Percentiles rank a stretch among this genome's conserved stretches.
Evolutionary conservation across 2,113 vertebrate species (phyloP).

Genomic region (Tragelaphus scriptus): DNA sequence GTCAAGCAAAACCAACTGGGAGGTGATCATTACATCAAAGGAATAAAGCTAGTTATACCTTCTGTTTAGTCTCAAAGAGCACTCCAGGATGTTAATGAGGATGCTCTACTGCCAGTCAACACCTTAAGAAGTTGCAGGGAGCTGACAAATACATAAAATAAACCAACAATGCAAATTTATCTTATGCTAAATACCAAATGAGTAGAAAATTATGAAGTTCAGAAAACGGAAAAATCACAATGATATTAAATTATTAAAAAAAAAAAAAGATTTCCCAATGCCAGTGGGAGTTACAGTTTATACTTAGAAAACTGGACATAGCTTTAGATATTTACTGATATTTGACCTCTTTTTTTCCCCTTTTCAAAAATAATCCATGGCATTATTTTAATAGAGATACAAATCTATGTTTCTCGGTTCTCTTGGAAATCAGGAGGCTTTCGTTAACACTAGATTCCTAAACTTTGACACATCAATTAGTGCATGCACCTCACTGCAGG

Average conservation of each 20-base stretch:
- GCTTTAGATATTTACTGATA: background rate
- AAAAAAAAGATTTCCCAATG: background rate
- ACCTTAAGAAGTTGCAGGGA: background rate
- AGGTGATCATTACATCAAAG: background rate
- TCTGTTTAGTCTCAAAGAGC: background rate
- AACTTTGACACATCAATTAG: background rate
- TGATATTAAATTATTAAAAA: background rate
- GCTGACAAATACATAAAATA: background rate
- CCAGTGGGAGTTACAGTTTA: background rate
- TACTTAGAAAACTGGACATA: background rate
- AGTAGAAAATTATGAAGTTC: background rate
- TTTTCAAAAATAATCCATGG: background rate
- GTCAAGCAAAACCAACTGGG: background rate
- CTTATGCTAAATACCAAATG: background rate
- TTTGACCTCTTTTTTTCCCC: background rate
- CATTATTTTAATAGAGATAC: background rate
- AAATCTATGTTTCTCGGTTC: background rate
- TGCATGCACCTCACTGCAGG: background rate
- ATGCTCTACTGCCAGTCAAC: background rate
- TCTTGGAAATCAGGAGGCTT: slow-evolving; percentile 2
- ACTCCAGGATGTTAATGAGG: background rate
- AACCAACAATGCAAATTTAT: slow-evolving; percentile 5
- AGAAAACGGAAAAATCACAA: background rate
- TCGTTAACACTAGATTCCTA: background rate
- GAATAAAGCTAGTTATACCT: background rate